These are phyloP conservation scores for Chaetops frenatus DNA, from an alignment of 2,113 vertebrate species.

Conservation along the genomic window DNA sequence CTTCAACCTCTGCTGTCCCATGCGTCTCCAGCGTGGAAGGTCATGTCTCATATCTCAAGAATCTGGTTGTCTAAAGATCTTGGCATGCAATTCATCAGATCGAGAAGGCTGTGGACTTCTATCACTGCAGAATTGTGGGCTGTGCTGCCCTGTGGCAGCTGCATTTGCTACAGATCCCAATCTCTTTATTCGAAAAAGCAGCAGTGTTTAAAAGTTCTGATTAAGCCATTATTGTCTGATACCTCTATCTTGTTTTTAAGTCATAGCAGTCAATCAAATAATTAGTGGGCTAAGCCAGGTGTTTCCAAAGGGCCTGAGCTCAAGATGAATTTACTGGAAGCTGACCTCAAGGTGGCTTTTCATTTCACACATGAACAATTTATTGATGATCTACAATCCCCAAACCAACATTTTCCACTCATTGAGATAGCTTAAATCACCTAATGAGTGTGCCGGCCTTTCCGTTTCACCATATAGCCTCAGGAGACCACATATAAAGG, in stretches of 20 bases:
- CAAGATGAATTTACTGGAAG: neutral
- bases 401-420: neutral
- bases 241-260: neutral
- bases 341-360: constrained; percentile 26
- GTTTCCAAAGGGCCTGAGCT: neutral
- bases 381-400: neutral
- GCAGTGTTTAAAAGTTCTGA: neutral
- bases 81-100: neutral
- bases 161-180: neutral
- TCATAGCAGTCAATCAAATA: constrained; percentile 9
- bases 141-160: neutral
- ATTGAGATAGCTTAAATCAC: neutral
- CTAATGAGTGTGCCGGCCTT: neutral
- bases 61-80: neutral
- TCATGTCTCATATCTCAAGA: neutral
- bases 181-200: neutral
- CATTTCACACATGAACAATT: constrained; percentile 52
- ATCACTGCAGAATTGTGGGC: neutral
- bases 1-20: neutral
- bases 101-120: neutral
- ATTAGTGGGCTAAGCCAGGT: neutral
- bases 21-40: neutral
- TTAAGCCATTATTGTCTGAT: neutral
- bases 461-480: neutral
- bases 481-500: neutral